Base-by-base conservation (phyloP, 2,113 vertebrate species). In the Ceyx cyanopectus region DNA sequence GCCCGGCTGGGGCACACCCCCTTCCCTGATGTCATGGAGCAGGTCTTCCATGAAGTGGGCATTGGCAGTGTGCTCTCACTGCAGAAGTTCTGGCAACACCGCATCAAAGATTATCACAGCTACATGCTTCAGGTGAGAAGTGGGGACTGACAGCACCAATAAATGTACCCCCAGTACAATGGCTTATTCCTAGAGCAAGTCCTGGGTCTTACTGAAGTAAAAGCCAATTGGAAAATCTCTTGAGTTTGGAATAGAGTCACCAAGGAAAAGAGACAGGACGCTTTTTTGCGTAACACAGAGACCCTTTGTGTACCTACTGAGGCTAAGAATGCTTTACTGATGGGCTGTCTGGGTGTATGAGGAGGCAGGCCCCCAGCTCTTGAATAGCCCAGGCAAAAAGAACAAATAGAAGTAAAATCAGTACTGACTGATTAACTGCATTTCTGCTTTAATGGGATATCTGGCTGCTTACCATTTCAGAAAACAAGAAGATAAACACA, bases 71-170 rank as follows among this genome's bases (percentile, higher is more conserved):
- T 99, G 82, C 97, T 99, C 74, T 99, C 99, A 0, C 98, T 99
- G 87, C 99, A 99, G 97, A 98, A 98, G 94, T 99, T 99, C 97
- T 99, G 99, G 99, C 99, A 99, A 90, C 98, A 99, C 81, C 98
- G 99, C 84, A 99, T 99, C 93, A 99, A 99, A 94, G 99, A 99
- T 96, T 99, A 99, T 89, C 99, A 99, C 97, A 99, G 97, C 96
- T 99, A 99, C 97, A 99, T 99, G 99, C 97, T 99, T 7, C 98
- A 99, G 99, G 99, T 99, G 94, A 98, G 97, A 40, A 48, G 5
- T 9, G 37, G 48, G 20, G 56, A 34, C 21, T 12, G 9, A 12
- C 0, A 0, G n/a, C 41, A n/a, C 50, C 32, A 16, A 26, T 41
- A 72, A 66, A 72, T 9, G 12, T 21, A 14, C 10, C 9, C 5